Evolutionary conservation across 2,113 vertebrate genomes (phyloP), one percentile per base, ranked within the genome.

Genomic region (Malaclemys terrapin): DNA sequence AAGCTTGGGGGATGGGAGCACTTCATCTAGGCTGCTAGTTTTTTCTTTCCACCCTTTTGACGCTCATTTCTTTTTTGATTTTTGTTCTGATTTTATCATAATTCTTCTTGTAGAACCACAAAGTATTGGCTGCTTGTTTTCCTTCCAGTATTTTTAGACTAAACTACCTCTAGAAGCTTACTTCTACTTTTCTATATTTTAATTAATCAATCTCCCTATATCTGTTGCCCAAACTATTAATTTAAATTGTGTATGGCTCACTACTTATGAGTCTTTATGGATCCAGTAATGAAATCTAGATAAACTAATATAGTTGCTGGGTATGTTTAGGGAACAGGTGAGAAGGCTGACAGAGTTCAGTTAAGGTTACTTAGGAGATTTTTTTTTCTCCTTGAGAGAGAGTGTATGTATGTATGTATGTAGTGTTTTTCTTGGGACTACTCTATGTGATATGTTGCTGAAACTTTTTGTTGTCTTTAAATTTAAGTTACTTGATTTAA

Each of bases 231-330:
- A 53, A 45, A 50, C 29, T 89, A 50, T 16, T 50, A 59, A 0
- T 82, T 85, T 88, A 72, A 91, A 65, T 88, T 84, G 29, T 91
- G 31, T 29, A n/a, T 94, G 85, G 53, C 52, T 93, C n/a, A 62
- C 53, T 75, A 5, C 84, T 92, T 91, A 29, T 45, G 89, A 89
- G 57, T 54, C 25, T 49, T 91, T 76, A 80, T 89, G n/a, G 84
- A 45, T 25, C 14, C 52, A 82, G 10, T 20, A 80, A 45, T 92
- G 72, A 38, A 94, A 50, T 22, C 5, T 93, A 24, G 89, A 75
- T 49, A 89, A 92, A 47, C 22, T 56, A 22, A 72, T 65, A 12
- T 1, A 45, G 35, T 47, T 86, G 4, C 16, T 53, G 49, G 5
- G 10, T 22, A 12, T 16, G 84, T 88, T 92, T 82, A n/a, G 10